Base-by-base conservation (phyloP, 1,140 invertebrate species). In the Tyrophagus putrescentiae region DNA sequence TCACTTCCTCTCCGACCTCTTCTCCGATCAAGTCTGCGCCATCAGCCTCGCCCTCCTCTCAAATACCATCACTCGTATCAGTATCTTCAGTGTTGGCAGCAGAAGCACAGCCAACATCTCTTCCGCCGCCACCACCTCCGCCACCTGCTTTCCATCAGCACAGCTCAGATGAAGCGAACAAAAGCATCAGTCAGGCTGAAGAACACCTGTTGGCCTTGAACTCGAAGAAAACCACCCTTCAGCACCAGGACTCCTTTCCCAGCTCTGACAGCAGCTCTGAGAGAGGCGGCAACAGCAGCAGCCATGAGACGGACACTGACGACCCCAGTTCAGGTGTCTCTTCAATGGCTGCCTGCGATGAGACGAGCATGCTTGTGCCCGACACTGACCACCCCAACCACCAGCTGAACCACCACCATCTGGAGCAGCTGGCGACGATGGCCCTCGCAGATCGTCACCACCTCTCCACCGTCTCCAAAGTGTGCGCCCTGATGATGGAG, bases 61-160 rank as follows among this genome's bases (percentile, higher is more conserved):
- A 71, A 93, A 94, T 64, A 82, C 84, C 66, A 94, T 89, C 64
- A 94, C 85, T 11, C 90, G 88, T 54, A 95, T 81, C 5, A 68
- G 63, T 65, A 72, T 68, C 65, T 87, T 78, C 41, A 95, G 76
- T 27, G 25, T 54, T 11, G 28, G 23, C 31, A 3, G 13, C 13
- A 32, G 13, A 18, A 13, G 21, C 3, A 11, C n/a, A 13, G 25
- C 32, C 13, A 4, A 54, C n/a, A n/a, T 52, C 7, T 23, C 9
- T 25, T 27, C 13, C 25, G n/a, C 25, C 39, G 7, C 11, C 11
- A 27, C 9, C 21, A 27, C 32, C 39, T 9, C 9, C 3, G 28
- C n/a, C 3, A 27, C 32, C 3, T 13, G 13, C 1, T 31, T 32
- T 13, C 13, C 11, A 18, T 28, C 13, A 18, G 21, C 13, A 16